Evolutionary conservation across 2,113 vertebrate genomes (phyloP).

Genomic region (Chloroceryle aenea): DNA sequence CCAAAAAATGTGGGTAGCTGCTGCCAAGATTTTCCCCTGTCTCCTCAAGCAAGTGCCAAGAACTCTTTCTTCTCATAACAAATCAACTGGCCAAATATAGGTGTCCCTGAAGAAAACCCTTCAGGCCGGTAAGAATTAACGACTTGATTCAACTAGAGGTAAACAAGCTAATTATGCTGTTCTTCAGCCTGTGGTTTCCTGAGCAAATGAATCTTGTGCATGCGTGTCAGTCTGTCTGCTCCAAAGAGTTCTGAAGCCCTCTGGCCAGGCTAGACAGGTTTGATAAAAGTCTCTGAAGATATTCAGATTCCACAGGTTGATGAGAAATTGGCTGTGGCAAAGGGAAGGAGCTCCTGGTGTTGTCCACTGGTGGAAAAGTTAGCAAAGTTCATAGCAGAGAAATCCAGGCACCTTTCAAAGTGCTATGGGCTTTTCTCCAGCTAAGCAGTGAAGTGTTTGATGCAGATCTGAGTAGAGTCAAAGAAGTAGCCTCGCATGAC

Average conservation of each 20-base stretch:
- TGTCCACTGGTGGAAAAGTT: neutral
- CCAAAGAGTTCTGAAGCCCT: neutral
- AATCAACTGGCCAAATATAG: neutral
- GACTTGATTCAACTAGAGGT: neutral
- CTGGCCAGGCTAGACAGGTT: neutral
- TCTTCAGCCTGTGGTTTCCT: neutral
- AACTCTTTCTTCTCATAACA: neutral
- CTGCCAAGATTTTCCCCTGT: neutral
- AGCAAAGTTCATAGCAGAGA: neutral
- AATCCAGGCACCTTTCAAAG: neutral
- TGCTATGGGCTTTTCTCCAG: neutral
- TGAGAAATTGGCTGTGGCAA: neutral
- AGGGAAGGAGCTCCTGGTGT: neutral
- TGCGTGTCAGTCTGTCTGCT: neutral
- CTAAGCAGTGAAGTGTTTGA: neutral
- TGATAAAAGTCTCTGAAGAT: neutral
- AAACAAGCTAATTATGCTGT: neutral
- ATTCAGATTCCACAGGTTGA: neutral
- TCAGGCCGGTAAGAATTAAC: neutral
- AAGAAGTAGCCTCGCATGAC: neutral
- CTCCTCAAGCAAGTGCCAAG: constrained; percentile 13
- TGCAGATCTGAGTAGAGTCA: neutral
- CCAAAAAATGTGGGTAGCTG: neutral
- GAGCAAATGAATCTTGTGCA: neutral
- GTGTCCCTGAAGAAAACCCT: constrained; percentile 7